Evolutionary conservation across 2,113 vertebrate genomes (phyloP).

Genomic region (Elephantulus edwardii): DNA sequence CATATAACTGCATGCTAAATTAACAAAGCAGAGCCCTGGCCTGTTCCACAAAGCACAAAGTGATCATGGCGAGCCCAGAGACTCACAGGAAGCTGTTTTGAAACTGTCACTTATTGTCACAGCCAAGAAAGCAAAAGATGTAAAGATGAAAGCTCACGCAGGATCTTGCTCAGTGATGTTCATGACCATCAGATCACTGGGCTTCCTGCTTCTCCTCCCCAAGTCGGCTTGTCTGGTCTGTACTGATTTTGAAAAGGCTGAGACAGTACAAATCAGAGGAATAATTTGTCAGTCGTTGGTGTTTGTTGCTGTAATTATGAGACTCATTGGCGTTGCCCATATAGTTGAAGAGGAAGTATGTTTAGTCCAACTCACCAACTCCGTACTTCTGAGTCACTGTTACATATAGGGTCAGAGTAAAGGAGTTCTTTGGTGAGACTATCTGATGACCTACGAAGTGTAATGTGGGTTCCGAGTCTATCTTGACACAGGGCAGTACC

Average conservation of each 20-base stretch:
- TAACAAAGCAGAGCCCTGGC: conserved; percentile 4
- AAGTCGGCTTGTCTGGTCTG: neutral
- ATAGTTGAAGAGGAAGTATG: neutral
- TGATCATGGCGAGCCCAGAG: neutral
- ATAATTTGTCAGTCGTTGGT: neutral
- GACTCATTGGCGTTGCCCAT: neutral
- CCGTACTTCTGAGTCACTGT: neutral
- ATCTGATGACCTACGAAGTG: neutral
- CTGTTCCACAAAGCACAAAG: neutral
- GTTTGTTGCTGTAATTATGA: neutral
- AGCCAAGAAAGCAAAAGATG: conserved; percentile 25
- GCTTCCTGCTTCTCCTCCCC: neutral
- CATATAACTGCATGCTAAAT: neutral
- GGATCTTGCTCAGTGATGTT: neutral
- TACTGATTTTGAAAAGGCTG: conserved; percentile 38
- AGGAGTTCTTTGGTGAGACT: neutral
- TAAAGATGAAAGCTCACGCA: neutral
- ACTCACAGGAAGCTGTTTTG: neutral
- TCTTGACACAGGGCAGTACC: neutral
- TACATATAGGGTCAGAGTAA: neutral
- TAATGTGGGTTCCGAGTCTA: neutral
- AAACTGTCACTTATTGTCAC: neutral
- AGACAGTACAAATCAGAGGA: conserved; percentile 10
- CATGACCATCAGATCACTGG: neutral
- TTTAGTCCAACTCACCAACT: neutral